Percentiles rank a stretch among this genome's conserved stretches.
These are phyloP conservation scores for Erynnis tages DNA, from an alignment of 2,888 invertebrate genomes.

Conservation along the genomic window DNA sequence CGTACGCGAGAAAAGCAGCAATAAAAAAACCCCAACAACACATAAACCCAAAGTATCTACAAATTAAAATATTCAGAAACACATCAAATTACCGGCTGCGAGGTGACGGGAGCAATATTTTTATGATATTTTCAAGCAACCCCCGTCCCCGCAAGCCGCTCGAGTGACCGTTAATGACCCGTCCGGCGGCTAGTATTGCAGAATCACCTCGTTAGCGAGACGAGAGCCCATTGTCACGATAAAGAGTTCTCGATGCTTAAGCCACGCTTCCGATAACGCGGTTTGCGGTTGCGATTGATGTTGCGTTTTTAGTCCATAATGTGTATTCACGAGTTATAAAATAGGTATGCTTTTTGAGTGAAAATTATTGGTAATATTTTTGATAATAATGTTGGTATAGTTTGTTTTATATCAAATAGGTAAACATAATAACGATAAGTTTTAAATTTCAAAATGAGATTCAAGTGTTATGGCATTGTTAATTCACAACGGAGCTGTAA, in stretches of 20 bases:
- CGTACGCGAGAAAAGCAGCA: neutral
- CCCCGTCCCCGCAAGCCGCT: constrained; percentile 39
- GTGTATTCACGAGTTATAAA: too few species aligned
- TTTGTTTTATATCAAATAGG: too few species aligned
- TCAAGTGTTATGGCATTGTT: too few species aligned
- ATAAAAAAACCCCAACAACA: too few species aligned
- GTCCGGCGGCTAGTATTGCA: constrained; percentile 44
- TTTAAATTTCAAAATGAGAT: too few species aligned
- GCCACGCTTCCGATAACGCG: constrained; percentile 5
- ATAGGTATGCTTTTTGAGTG: too few species aligned
- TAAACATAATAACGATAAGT: too few species aligned
- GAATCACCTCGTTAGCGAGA: constrained; percentile 63
- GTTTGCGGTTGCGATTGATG: neutral
- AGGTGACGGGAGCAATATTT: constrained; percentile 27
- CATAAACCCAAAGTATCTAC: neutral
- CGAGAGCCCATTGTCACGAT: constrained; percentile 47
- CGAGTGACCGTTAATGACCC: constrained; percentile 71
- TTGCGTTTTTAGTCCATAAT: too few species aligned
- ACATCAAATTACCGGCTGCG: constrained; percentile 12
- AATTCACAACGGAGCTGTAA: too few species aligned
- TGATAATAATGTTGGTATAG: too few species aligned
- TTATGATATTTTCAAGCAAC: constrained; percentile 31
- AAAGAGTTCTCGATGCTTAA: constrained; percentile 52
- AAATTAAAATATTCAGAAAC: constrained; percentile 2
- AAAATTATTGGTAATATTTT: too few species aligned